Evolutionary conservation across 2,797 vertebrate genomes (phyloP).

Genomic region (Zenarchopterus dispar): DNA sequence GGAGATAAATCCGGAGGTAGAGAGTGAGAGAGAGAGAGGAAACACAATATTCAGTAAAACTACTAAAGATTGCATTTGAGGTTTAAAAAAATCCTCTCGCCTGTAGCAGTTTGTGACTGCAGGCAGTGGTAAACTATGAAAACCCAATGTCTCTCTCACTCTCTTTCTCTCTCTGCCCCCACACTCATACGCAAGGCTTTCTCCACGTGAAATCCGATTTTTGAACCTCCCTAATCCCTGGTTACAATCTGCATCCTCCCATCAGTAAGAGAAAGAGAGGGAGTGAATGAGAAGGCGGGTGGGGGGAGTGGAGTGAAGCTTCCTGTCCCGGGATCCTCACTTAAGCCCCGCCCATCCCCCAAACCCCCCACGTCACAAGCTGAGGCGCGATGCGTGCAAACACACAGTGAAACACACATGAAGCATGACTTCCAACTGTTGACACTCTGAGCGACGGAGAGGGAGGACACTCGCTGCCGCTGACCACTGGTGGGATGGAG

Average conservation of each 20-base stretch:
- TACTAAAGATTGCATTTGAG: constrained; percentile 69
- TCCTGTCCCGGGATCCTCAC: constrained; percentile 70
- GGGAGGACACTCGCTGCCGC: constrained; percentile 53
- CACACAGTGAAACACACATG: constrained; percentile 52
- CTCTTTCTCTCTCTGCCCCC: constrained; percentile 3
- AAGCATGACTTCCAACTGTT: constrained; percentile 55
- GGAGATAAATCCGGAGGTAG: constrained; percentile 21
- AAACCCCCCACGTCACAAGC: constrained; percentile 21
- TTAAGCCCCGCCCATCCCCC: constrained; percentile 59
- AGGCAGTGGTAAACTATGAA: constrained; percentile 80
- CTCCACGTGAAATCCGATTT: constrained; percentile 90
- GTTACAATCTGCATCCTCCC: constrained; percentile 90
- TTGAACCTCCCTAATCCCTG: constrained; percentile 89
- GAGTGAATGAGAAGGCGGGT: constrained; percentile 16
- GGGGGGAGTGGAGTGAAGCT: constrained; percentile 12
- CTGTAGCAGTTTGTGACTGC: constrained; percentile 46
- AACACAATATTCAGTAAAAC: constrained; percentile 59
- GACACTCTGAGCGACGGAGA: constrained; percentile 41
- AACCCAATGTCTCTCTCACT: constrained; percentile 73
- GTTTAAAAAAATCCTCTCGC: constrained; percentile 61
- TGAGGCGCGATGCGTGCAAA: constrained; percentile 49
- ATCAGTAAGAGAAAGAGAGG: constrained; percentile 75
- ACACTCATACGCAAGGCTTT: constrained; percentile 79
- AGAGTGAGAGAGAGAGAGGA: not conserved
- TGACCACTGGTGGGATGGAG: constrained; percentile 70